These are phyloP conservation scores for Mesorhabditis sp. DNA, from an alignment of 2,888 invertebrate species.

Conservation along the genomic window DNA sequence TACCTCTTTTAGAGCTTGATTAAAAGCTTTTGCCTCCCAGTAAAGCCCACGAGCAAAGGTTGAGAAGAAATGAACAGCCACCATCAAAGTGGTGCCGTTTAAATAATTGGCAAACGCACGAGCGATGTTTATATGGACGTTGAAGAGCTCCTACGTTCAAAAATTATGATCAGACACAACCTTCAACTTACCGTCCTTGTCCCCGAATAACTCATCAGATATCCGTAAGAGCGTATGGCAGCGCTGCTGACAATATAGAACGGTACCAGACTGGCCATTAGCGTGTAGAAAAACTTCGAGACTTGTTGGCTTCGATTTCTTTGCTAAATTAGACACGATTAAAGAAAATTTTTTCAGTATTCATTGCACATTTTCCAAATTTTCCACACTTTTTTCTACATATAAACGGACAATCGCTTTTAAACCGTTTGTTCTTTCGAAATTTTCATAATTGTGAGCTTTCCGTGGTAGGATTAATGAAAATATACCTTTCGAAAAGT, in stretches of 20 bases:
- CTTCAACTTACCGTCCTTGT: too few relatives aligned
- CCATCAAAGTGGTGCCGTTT: neutral
- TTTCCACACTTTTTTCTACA: too few relatives aligned
- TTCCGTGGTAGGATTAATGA: too few relatives aligned
- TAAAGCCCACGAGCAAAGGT: neutral
- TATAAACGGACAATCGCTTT: too few relatives aligned
- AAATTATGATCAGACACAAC: too few relatives aligned
- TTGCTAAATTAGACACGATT: neutral
- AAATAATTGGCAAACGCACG: neutral
- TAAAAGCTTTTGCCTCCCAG: neutral
- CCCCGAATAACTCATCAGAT: too few relatives aligned
- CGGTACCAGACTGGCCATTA: neutral
- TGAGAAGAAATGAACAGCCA: neutral
- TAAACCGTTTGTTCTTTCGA: too few relatives aligned
- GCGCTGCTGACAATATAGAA: neutral
- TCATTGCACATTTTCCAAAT: too few relatives aligned
- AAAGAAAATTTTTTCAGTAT: too few relatives aligned
- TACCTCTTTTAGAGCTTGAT: neutral
- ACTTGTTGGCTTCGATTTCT: neutral
- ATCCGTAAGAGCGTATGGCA: too few relatives aligned
- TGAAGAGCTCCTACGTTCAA: neutral
- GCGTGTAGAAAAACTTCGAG: neutral
- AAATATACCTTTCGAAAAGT: conserved; percentile 1
- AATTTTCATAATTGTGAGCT: too few relatives aligned
- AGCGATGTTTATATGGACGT: neutral